Base-by-base conservation (phyloP, 1,140 invertebrate genomes). In the Saccostrea echinata region DNA sequence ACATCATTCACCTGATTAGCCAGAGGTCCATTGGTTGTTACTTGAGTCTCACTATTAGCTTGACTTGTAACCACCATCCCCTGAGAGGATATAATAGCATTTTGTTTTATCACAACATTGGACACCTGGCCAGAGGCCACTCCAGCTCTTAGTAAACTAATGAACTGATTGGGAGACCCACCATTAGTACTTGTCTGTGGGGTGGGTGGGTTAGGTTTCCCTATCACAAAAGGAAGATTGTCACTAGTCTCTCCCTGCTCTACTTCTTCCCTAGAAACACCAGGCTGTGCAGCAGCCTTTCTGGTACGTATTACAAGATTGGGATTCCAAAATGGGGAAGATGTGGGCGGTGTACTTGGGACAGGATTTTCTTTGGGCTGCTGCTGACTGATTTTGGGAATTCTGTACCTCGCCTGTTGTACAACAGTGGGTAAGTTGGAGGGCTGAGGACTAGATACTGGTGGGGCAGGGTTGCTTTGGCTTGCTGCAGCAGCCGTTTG, bases 231-330 rank as follows among this genome's bases (percentile, higher is more conserved):
- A 51, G 81, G 81, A 24, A 83, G 35, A 83, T 83, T 27, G 35
- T 83, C 81, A 83, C 24, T 83, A 0, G 12, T 52, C 18, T 24
- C 81, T 11, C 81, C 81, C 51, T 12, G 24, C 21, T 51, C 35
- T 53, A 52, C 8, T 51, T 51, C 61, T 80, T 76, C 83, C 3
- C 52, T 80, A 80, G 68, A 55, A 76, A 71, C 55, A 64, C 87
- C 84, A 21, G 80, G 35, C 85, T 93, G 91, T 2, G 92, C 90
- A 84, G 95, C 95, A 84, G 95, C 95, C 51, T 95, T 92, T 33
- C 96, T 90, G 12, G 96, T 96, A 53, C 95, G 91, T 84, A 96
- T 96, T 1, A 96, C 95, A 80, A 96, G 93, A 91, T 96, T 95
- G 16, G 95, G 95, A 92, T 96, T 96, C 27, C 95, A 95, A 92